Evolutionary conservation across 2,888 invertebrate species (phyloP).

Genomic region (Lumbricus terrestris): DNA sequence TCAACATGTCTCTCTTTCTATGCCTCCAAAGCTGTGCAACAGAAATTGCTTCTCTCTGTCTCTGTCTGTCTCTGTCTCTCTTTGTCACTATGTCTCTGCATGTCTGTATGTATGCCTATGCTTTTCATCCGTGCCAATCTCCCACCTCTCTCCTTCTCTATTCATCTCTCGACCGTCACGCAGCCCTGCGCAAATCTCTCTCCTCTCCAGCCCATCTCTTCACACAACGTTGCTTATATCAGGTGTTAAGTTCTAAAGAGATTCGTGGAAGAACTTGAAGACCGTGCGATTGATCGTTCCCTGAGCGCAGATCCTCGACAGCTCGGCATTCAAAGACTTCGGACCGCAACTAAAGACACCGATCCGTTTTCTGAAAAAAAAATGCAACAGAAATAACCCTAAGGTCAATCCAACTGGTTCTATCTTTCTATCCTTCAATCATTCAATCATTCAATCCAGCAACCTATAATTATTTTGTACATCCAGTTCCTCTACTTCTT

Average conservation of each 20-base stretch:
- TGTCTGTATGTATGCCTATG: too few relatives aligned
- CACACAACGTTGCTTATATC: too few relatives aligned
- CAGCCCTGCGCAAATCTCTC: too few relatives aligned
- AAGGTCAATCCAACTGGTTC: neutral
- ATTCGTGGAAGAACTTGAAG: slow-evolving; percentile 25
- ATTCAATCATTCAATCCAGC: too few relatives aligned
- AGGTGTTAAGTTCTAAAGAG: slow-evolving; percentile 9
- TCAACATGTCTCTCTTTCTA: too few relatives aligned
- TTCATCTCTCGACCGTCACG: too few relatives aligned
- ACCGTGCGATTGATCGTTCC: slow-evolving; percentile 11
- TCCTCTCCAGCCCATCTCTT: too few relatives aligned
- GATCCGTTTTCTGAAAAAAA: slow-evolving; percentile 9
- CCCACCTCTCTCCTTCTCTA: too few relatives aligned
- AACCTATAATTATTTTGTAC: too few relatives aligned
- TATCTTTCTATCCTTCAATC: neutral
- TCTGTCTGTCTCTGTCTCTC: neutral
- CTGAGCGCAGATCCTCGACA: slow-evolving; percentile 8
- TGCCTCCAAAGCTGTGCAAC: too few relatives aligned
- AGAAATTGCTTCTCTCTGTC: neutral
- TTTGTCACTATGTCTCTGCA: neutral
- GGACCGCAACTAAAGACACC: slow-evolving; percentile 27
- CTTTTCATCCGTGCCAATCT: too few relatives aligned
- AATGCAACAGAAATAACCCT: neutral
- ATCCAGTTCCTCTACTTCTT: too few relatives aligned
- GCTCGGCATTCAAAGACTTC: neutral